Percentiles rank a stretch among this genome's conserved stretches.
These are phyloP conservation scores for Rhinoraja longicauda DNA, from an alignment of 2,797 vertebrate species.

Conservation along the genomic window DNA sequence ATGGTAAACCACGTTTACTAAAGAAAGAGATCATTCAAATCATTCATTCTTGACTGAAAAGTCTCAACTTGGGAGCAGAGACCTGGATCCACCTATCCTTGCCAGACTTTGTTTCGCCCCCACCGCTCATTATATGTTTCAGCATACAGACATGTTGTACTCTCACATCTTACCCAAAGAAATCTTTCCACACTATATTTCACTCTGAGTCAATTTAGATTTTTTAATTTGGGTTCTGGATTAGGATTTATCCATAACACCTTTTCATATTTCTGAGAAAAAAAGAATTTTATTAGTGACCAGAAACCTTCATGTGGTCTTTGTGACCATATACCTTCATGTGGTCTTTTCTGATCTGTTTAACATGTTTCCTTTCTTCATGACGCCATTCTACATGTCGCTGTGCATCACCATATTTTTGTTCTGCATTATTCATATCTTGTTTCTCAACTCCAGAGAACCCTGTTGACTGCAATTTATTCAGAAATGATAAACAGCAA, in stretches of 20 bases:
- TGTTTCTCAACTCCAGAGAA: slow-evolving; percentile 62
- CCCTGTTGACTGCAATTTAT: slow-evolving; percentile 54
- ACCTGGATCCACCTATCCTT: too few species aligned
- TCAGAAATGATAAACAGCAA: not conserved
- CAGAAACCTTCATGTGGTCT: not conserved
- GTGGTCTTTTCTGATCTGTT: slow-evolving; percentile 91
- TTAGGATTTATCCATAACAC: not conserved
- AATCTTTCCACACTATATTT: not conserved
- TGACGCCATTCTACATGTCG: slow-evolving; percentile 80
- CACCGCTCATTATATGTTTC: not conserved
- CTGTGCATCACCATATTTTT: slow-evolving; percentile 78
- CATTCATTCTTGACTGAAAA: too few species aligned
- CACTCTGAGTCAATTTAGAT: too few species aligned
- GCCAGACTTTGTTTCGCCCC: too few species aligned
- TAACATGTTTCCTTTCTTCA: slow-evolving; percentile 83
- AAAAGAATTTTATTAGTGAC: slow-evolving; percentile 14
- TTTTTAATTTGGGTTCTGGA: not conserved
- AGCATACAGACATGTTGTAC: not conserved
- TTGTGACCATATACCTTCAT: slow-evolving; percentile 69
- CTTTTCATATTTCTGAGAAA: not conserved
- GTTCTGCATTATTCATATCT: slow-evolving; percentile 66
- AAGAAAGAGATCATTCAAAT: too few species aligned
- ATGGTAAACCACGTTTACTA: too few species aligned
- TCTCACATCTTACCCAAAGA: not conserved
- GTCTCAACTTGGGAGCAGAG: too few species aligned